Percentiles rank a stretch among this genome's conserved stretches.
phyloP scores from a whole-genome alignment of 2,797 vertebrate genomes.

The Tiaroga cobitis region DNA sequence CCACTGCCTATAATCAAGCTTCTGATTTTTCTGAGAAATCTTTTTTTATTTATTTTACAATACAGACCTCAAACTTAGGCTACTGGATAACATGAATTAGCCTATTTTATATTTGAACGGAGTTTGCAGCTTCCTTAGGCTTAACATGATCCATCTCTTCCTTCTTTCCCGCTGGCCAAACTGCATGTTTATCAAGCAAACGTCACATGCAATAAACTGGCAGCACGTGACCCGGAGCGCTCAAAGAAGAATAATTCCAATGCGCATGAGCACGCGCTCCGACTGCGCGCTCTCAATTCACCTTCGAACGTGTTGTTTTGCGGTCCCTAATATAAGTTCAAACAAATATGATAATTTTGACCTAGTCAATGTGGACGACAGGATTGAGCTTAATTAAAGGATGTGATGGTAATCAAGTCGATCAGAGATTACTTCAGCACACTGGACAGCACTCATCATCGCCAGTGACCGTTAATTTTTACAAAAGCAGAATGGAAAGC shows the following conservation, averaged over 20 bases:
- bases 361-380: neutral
- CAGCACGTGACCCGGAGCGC: conserved; percentile 43
- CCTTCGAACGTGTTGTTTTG: neutral
- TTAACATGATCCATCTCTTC: neutral
- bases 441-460: conserved; percentile 75
- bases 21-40: neutral
- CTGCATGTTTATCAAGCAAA: conserved; percentile 25
- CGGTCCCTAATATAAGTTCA: neutral
- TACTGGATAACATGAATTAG: neutral
- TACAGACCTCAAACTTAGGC: neutral
- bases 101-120: neutral
- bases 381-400: neutral
- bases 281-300: neutral
- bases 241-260: conserved; percentile 2
- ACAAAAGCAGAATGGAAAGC: conserved; percentile 43
- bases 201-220: conserved; percentile 55
- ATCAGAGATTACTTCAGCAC: conserved; percentile 66
- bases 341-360: neutral
- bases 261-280: conserved; percentile 15
- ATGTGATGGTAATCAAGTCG: neutral
- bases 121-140: neutral
- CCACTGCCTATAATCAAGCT: neutral
- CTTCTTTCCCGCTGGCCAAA: neutral
- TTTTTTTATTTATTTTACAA: neutral
- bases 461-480: conserved; percentile 26